A percentile compares a stretch with the other conserved stretches of the same genome.
Evolutionary conservation across 1,140 invertebrate species (phyloP).

Genomic region (Intoshia linei): DNA sequence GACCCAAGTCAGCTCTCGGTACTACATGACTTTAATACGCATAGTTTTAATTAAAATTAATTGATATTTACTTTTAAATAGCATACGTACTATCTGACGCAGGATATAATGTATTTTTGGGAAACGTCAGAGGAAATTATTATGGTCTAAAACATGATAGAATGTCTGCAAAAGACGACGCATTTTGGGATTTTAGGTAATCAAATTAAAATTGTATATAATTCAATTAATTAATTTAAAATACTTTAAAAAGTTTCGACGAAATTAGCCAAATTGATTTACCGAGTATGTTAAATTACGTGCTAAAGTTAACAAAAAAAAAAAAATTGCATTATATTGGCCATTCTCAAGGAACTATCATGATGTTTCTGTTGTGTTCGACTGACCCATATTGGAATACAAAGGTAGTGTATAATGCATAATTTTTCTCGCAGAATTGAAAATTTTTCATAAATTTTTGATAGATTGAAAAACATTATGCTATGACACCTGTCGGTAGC

Average conservation of each 20-base stretch:
- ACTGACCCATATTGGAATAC: too few relatives aligned
- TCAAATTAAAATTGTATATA: too few relatives aligned
- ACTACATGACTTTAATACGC: too few relatives aligned
- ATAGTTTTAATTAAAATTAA: too few relatives aligned
- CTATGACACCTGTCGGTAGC: too few relatives aligned
- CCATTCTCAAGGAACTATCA: conserved; percentile 32
- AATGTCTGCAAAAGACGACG: conserved; percentile 25
- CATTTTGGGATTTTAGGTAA: conserved; percentile 40
- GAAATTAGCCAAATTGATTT: conserved; percentile 40
- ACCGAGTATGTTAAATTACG: conserved; percentile 33
- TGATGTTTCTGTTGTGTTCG: too few relatives aligned
- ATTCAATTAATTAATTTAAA: background rate
- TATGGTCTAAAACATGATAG: conserved; percentile 26
- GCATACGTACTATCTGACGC: conserved; percentile 30
- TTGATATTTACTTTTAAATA: too few relatives aligned
- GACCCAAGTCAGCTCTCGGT: too few relatives aligned
- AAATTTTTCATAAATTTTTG: too few relatives aligned
- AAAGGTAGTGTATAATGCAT: too few relatives aligned
- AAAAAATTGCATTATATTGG: conserved; percentile 33
- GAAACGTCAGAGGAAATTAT: conserved; percentile 31
- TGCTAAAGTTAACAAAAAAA: conserved; percentile 27
- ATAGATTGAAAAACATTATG: too few relatives aligned
- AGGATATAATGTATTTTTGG: conserved; percentile 39
- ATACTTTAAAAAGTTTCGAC: conserved; percentile 30
- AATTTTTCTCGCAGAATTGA: too few relatives aligned